phyloP scores from a whole-genome alignment of 2,888 invertebrate species.

The Coronaproctus castanopsis region DNA sequence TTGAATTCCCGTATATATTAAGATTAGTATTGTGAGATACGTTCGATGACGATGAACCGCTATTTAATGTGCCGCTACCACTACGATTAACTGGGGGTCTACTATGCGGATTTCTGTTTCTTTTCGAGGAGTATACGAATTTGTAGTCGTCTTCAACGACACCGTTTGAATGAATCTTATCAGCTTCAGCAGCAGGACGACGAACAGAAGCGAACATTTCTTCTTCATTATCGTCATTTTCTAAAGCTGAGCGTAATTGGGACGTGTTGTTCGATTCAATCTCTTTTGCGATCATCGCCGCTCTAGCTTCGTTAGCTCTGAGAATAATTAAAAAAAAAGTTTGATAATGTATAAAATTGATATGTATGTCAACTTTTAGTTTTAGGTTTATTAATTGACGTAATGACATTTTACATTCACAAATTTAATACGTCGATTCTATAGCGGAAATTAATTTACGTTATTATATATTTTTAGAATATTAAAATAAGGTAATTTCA shows the following conservation, averaged over 20 bases:
- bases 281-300: constrained; percentile 74
- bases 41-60: not conserved
- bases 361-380: too few species aligned
- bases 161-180: not conserved
- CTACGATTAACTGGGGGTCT: not conserved
- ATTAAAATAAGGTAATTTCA: too few species aligned
- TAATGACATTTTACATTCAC: not conserved
- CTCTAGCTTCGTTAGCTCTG: constrained; percentile 45
- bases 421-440: not conserved
- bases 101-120: constrained; percentile 33
- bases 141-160: constrained; percentile 16
- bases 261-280: constrained; percentile 73
- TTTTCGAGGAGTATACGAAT: constrained; percentile 58
- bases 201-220: constrained; percentile 29
- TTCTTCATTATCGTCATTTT: constrained; percentile 89
- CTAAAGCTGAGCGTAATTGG: constrained; percentile 59
- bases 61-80: not conserved
- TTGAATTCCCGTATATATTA: not conserved
- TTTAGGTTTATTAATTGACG: not conserved
- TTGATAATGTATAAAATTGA: not conserved
- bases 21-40: not conserved
- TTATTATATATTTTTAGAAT: too few species aligned
- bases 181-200: not conserved
- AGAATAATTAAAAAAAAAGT: not conserved
- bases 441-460: not conserved